A percentile compares a stretch with the other conserved stretches of the same genome.
Evolutionary conservation across 2,797 vertebrate genomes (phyloP).

Genomic region (Rhadinocentrus ornatus): DNA sequence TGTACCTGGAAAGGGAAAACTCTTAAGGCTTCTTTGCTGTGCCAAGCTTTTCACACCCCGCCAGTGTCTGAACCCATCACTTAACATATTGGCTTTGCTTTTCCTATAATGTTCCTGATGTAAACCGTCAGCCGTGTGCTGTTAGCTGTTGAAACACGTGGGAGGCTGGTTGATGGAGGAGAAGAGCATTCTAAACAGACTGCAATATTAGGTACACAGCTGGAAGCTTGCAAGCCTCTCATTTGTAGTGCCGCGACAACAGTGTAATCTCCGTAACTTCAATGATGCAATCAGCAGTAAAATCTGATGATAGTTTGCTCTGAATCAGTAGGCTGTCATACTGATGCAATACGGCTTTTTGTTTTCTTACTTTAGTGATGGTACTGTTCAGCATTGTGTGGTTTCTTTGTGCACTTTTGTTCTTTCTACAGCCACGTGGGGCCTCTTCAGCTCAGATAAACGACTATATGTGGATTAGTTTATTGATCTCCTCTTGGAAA

Average conservation of each 20-base stretch:
- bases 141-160: slow-evolving; percentile 67
- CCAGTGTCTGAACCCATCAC: slow-evolving; percentile 58
- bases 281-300: slow-evolving; percentile 79
- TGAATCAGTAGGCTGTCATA: slow-evolving; percentile 40
- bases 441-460: slow-evolving; percentile 31
- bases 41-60: slow-evolving; percentile 59
- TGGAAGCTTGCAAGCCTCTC: slow-evolving; percentile 72
- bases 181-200: slow-evolving; percentile 72
- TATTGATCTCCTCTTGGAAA: slow-evolving; percentile 47
- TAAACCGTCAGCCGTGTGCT: slow-evolving; percentile 60
- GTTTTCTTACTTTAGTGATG: slow-evolving; percentile 5
- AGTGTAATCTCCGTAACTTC: slow-evolving; percentile 67
- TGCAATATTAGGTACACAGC: slow-evolving; percentile 75
- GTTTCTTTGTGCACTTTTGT: no score
- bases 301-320: slow-evolving; percentile 58
- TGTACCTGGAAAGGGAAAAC: slow-evolving; percentile 59
- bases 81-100: slow-evolving; percentile 63
- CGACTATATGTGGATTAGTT: slow-evolving; percentile 34
- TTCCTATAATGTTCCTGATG: slow-evolving; percentile 52
- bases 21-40: slow-evolving; percentile 44
- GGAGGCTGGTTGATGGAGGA: slow-evolving; percentile 70
- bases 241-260: slow-evolving; percentile 68
- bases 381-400: background rate
- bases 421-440: slow-evolving; percentile 12
- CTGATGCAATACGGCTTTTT: slow-evolving; percentile 44